Evolutionary conservation across 2,888 invertebrate species (phyloP).

Genomic region (Chelonus formosanus): DNA sequence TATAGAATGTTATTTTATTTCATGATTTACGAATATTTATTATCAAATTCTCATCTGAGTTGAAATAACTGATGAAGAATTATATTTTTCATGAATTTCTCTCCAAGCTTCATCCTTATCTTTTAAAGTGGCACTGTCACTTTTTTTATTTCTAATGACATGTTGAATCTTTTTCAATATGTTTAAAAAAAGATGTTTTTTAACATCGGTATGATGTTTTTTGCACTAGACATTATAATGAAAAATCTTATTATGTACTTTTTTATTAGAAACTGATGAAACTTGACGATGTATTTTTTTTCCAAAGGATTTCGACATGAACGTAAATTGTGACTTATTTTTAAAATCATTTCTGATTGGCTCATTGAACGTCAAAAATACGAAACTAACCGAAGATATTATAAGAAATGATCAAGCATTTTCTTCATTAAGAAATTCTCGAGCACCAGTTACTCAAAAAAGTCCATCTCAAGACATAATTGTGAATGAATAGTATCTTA

Average conservation of each 20-base stretch:
- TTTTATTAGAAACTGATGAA: too few species aligned
- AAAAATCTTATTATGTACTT: background rate
- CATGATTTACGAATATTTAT: background rate
- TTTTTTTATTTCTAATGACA: constrained; percentile 29
- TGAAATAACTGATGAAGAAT: constrained; percentile 23
- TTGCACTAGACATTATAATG: background rate
- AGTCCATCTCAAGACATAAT: constrained; percentile 20
- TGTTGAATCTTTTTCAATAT: constrained; percentile 28
- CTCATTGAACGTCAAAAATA: constrained; percentile 14
- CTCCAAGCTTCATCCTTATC: constrained; percentile 31
- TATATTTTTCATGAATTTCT: constrained; percentile 26
- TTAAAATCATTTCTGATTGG: constrained; percentile 5
- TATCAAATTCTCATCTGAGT: constrained; percentile 23
- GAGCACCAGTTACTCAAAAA: constrained; percentile 9
- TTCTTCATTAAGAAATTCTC: constrained; percentile 14
- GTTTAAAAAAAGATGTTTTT: constrained; percentile 20
- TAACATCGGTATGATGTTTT: background rate
- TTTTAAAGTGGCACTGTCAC: constrained; percentile 21
- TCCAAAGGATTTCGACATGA: too few species aligned
- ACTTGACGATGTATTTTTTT: too few species aligned
- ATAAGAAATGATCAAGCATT: too few species aligned
- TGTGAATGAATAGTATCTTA: constrained; percentile 21
- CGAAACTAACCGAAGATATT: constrained; percentile 16
- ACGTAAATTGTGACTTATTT: too few species aligned
- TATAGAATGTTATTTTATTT: too few species aligned